These are phyloP conservation scores for Mesocricetus auratus DNA, from an alignment of 2,113 vertebrate genomes.

Conservation along the genomic window DNA sequence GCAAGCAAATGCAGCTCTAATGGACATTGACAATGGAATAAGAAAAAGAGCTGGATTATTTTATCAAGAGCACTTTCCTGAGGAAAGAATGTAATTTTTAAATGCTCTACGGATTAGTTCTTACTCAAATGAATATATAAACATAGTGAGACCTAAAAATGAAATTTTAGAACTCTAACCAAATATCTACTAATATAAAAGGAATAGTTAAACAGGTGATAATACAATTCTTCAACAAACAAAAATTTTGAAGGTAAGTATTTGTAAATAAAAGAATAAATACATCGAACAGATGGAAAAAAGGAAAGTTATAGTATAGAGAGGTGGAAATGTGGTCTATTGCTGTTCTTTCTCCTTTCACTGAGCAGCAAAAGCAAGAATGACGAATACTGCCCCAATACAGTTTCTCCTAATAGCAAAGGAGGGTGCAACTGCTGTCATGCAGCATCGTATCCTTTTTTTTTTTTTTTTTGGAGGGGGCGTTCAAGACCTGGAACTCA, in stretches of 20 bases:
- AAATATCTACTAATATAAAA: neutral
- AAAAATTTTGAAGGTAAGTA: conserved; percentile 7
- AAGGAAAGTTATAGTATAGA: neutral
- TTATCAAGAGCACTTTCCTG: neutral
- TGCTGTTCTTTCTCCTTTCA: conserved; percentile 22
- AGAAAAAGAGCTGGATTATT: neutral
- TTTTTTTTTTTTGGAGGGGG: too few relatives aligned
- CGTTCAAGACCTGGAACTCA: too few relatives aligned
- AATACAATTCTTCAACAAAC: neutral
- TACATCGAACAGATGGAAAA: neutral
- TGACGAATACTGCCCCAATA: neutral
- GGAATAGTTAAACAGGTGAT: conserved; percentile 23
- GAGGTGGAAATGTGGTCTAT: neutral
- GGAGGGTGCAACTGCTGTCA: neutral
- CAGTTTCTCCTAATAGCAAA: neutral
- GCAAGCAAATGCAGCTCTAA: neutral
- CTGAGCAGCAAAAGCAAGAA: neutral
- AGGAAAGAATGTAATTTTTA: neutral
- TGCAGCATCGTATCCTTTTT: neutral
- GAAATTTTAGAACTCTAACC: conserved; percentile 33
- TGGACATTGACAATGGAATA: neutral
- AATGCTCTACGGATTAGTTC: neutral
- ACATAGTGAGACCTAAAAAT: neutral
- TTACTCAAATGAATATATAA: conserved; percentile 26
- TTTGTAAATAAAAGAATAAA: conserved; percentile 34